phyloP scores from a whole-genome alignment of 2,113 vertebrate genomes.

The Actenoides lindsayi region DNA sequence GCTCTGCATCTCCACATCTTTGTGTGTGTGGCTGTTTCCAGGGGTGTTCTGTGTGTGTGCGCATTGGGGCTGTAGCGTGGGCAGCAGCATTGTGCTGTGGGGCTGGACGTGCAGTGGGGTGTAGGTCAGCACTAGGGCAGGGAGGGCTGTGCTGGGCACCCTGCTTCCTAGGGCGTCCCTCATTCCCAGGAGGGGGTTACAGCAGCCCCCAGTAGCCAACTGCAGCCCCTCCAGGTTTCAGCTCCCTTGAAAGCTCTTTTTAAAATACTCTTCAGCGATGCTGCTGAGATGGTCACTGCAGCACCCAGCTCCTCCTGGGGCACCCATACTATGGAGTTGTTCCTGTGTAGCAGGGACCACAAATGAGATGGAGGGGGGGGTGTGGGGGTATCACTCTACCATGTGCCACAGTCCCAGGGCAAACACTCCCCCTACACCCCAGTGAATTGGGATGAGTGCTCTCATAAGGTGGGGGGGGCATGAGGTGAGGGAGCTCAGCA shows the following conservation, averaged over 20 bases:
- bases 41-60: background rate
- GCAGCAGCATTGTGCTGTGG: background rate
- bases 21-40: background rate
- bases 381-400: background rate
- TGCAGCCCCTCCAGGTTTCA: fast-evolving
- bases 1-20: background rate
- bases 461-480: fast-evolving
- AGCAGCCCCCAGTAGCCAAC: fast-evolving
- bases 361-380: background rate
- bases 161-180: background rate
- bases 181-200: fast-evolving
- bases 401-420: fast-evolving
- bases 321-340: fast-evolving
- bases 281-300: fast-evolving
- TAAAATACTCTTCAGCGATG: background rate
- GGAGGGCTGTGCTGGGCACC: too few species aligned
- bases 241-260: background rate
- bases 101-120: background rate
- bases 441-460: fast-evolving
- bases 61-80: too few species aligned
- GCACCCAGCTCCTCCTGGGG: background rate
- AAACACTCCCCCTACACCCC: background rate
- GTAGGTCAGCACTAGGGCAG: background rate
- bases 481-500: fast-evolving
- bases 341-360: background rate